phyloP scores from a whole-genome alignment of 2,113 vertebrate species.

The Arizona elegans region DNA sequence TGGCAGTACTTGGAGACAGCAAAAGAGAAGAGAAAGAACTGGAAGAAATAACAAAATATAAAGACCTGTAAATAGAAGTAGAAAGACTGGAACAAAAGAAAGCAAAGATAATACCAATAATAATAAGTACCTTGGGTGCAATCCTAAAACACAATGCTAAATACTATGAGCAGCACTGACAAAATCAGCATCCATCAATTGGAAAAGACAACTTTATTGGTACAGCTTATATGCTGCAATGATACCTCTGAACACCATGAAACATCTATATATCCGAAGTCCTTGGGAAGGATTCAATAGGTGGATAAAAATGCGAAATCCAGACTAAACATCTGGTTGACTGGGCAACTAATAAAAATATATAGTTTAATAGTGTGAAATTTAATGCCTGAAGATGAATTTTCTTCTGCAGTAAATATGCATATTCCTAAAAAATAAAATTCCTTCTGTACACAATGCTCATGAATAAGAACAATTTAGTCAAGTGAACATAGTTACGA shows the following conservation, averaged over 20 bases:
- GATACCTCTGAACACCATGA: neutral
- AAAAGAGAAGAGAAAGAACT: too few species aligned
- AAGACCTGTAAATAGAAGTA: too few species aligned
- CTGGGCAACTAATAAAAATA: neutral
- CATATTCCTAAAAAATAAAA: neutral
- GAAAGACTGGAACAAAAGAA: too few species aligned
- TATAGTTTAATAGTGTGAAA: neutral
- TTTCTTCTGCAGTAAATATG: neutral
- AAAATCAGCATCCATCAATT: too few species aligned
- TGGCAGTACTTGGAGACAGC: neutral
- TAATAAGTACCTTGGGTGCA: too few species aligned
- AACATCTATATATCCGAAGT: neutral
- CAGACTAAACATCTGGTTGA: neutral
- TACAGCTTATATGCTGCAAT: too few species aligned
- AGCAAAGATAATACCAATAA: too few species aligned
- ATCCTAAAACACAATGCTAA: too few species aligned
- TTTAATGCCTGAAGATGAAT: neutral
- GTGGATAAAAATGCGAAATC: neutral
- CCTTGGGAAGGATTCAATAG: neutral
- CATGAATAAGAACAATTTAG: neutral
- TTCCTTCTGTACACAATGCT: neutral
- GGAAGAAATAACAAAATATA: too few species aligned
- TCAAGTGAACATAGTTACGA: neutral
- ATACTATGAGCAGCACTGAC: too few species aligned
- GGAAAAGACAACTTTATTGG: too few species aligned